A percentile compares a stretch with the other conserved stretches of the same genome.
Conservation (phyloP, 2,113 vertebrate genomes). For the Petaurus breviceps region DNA sequence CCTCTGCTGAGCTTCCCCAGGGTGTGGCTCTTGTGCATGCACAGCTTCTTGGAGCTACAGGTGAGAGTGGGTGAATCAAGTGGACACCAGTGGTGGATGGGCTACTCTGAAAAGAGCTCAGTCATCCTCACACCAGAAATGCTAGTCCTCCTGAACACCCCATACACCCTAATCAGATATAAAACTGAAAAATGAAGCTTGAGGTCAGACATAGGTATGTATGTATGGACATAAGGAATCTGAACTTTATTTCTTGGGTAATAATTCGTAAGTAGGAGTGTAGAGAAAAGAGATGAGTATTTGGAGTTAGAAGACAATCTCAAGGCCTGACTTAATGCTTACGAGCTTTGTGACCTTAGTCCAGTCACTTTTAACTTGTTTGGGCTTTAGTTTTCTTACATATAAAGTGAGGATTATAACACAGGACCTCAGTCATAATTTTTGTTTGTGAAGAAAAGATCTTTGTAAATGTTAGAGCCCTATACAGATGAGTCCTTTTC, state of each 20-base stretch:
- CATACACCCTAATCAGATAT: no score
- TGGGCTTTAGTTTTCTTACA: not conserved
- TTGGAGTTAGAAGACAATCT: not conserved
- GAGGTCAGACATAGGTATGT: no score
- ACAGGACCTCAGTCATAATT: not conserved
- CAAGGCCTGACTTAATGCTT: not conserved
- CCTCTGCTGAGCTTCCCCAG: no score
- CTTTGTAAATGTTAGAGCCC: not conserved
- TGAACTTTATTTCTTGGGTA: not conserved
- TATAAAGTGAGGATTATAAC: not conserved
- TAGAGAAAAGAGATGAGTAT: not conserved
- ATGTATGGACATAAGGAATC: no score
- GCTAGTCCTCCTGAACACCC: no score
- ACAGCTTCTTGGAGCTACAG: no score
- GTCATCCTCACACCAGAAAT: no score
- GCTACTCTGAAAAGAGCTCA: no score
- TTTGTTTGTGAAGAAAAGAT: not conserved
- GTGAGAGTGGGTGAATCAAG: no score
- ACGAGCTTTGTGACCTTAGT: not conserved
- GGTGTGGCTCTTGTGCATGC: no score
- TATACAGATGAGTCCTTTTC: not conserved
- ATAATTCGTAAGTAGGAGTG: not conserved
- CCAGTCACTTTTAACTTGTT: not conserved
- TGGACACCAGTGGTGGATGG: no score
- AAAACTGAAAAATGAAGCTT: no score